Evolutionary conservation across 1,140 invertebrate genomes (phyloP), one percentile per base, ranked within the genome.

Genomic region (honey bee (Apis mellifera)): DNA sequence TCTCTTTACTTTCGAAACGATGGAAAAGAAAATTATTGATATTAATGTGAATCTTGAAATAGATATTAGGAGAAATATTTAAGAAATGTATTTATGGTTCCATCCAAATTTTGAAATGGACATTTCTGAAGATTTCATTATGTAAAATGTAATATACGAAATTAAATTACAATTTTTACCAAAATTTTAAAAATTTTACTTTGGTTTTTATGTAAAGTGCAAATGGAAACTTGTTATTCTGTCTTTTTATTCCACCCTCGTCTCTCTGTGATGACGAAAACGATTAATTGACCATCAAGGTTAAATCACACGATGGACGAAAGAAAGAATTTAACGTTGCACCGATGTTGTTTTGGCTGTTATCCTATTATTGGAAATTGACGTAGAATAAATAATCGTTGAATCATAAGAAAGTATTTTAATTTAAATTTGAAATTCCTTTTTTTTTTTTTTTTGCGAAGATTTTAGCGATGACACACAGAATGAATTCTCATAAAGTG

Each of bases 271-370:
- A 52, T 26, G 57, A 65, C 78, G 69, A 80, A 73, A 80, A 73
- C 55, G 48, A 3, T 73, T 73, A 73, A 80, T 73, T 21, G 59
- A 48, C 21, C 19, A 7, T 19, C 78, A 80, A 80, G 78, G 78
- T n/a, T 64, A 59, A 55, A 73, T 72, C 69, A 0, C 50, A 32
- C n/a, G 78, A 80, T 79, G 68, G 9, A 64, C 68, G 3, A 11
- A 72, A 55, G 69, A 79, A 79, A 64, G 23, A 72, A 48, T 72
- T 79, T 65, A 55, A 64, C 17, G 32, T 21, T 19, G 8, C 9
- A 64, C 23, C 12, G 19, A 48, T 50, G 65, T 57, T 57, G 64
- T 69, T 69, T 50, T 48, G 13, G 23, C 0, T 42, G 21, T 23
- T 42, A 54, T 42, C 11, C 13, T 23, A 42, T 23, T 19, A 48